Base-by-base conservation (phyloP, 2,888 invertebrate species). In the Geotrupes spiniger region DNA sequence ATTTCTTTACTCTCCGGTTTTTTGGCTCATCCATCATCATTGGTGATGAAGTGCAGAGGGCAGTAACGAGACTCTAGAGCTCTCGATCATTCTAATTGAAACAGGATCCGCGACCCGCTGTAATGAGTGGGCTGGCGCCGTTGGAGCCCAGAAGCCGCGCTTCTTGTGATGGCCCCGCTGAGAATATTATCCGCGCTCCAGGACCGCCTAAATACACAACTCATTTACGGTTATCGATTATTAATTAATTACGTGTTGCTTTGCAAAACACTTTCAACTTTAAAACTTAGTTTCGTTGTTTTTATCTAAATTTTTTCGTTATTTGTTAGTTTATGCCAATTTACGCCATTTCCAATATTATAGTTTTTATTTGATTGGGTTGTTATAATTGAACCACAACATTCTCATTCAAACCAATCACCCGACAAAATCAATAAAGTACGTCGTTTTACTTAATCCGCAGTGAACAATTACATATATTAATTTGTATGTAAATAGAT, bases 51-150 rank as follows among this genome's bases (percentile, higher is more conserved):
- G 64, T 62, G 61, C 62, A 60, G 63, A 65, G 64, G 66, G 63
- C 62, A 62, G 71, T 64, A 70, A 71, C 68, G 62, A 63, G 69
- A 71, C 68, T 64, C 69, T 62, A 48, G 56, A 63, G 64, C 69
- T 71, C 70, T 72, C 71, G 67, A 72, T 71, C 72, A 70, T 68
- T 69, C 69, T 73, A 72, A 72, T 72, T 72, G 73, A 73, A 73
- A 72, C 68, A 63, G 64, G 70, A 72, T 66, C 63, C 66, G 59
- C 62, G 62, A 63, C 61, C 62, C 60, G 57, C 49, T 57, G 54
- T 64, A 69, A 69, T 68, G 69, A 69, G 64, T 58, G 66, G n/a
- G 61, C 61, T 64, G 53, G 62, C 60, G 63, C 60, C 60, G 54
- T 50, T 52, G 53, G 54, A 58, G 56, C 59, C 58, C 57, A 50